Conservation (phyloP, 2,888 invertebrate genomes). For the Leptothorax acervorum region DNA sequence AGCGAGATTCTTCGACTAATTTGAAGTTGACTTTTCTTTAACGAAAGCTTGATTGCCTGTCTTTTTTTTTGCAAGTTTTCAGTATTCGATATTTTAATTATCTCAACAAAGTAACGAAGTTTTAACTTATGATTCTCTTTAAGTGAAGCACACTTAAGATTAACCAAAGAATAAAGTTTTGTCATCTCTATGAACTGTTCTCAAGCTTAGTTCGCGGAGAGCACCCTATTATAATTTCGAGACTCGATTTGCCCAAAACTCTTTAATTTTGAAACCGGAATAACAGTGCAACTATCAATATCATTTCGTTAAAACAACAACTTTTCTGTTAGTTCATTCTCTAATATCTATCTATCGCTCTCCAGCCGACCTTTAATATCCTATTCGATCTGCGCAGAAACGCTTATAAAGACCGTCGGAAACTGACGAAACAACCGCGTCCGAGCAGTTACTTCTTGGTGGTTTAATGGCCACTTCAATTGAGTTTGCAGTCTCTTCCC, state of each 20-base stretch:
- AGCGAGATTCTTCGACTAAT: constrained; percentile 22
- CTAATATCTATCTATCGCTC: neutral
- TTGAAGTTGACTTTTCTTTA: neutral
- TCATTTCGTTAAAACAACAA: neutral
- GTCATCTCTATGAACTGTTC: constrained; percentile 45
- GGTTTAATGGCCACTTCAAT: constrained; percentile 76
- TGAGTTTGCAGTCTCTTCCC: constrained; percentile 70
- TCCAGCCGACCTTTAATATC: constrained; percentile 61
- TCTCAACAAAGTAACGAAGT: constrained; percentile 42
- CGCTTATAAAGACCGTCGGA: constrained; percentile 59
- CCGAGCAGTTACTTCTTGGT: constrained; percentile 68
- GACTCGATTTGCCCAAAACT: constrained; percentile 15
- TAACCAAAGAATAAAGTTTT: constrained; percentile 47
- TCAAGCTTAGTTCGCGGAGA: constrained; percentile 30
- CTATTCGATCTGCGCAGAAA: constrained; percentile 36
- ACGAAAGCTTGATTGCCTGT: constrained; percentile 13
- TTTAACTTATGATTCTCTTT: constrained; percentile 41
- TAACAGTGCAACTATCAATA: constrained; percentile 1
- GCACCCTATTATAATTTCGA: constrained; percentile 13
- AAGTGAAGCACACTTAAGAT: constrained; percentile 32
- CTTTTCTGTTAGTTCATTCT: neutral
- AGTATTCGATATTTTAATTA: constrained; percentile 43
- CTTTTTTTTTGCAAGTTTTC: constrained; percentile 15
- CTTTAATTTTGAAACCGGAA: constrained; percentile 14
- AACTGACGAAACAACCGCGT: constrained; percentile 71